phyloP scores from a whole-genome alignment of 2,113 vertebrate genomes.

The Poecilia latipinna region DNA sequence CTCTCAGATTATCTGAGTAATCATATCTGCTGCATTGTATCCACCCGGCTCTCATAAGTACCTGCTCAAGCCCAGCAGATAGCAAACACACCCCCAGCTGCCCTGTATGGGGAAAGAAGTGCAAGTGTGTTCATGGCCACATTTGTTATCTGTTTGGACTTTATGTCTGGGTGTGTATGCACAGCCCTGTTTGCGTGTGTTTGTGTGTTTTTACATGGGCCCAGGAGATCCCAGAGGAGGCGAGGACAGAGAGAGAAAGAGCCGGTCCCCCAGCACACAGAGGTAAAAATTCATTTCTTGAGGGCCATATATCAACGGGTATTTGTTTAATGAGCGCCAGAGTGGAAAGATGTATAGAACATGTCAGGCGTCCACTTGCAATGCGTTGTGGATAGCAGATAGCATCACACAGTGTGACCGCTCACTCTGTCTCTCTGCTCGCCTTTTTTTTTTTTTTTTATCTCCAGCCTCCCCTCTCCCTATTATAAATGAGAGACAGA shows the following conservation, averaged over 20 bases:
- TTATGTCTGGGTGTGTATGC: slow-evolving; percentile 16
- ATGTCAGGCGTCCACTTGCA: slow-evolving; percentile 91
- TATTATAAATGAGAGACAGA: slow-evolving; percentile 94
- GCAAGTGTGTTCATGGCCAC: slow-evolving; percentile 51
- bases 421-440: slow-evolving; percentile 89
- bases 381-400: slow-evolving; percentile 89
- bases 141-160: slow-evolving; percentile 66
- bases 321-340: slow-evolving; percentile 94
- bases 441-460: slow-evolving; percentile 85
- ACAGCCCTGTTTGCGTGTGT: slow-evolving; percentile 5
- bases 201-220: slow-evolving; percentile 58
- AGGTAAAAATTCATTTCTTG: slow-evolving; percentile 89
- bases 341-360: slow-evolving; percentile 94
- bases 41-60: slow-evolving; percentile 37
- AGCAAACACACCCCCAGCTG: slow-evolving; percentile 47
- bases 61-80: slow-evolving; percentile 43
- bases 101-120: slow-evolving; percentile 51
- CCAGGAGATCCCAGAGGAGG: slow-evolving; percentile 70
- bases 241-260: slow-evolving; percentile 50
- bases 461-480: slow-evolving; percentile 84
- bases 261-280: slow-evolving; percentile 67
- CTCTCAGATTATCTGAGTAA: slow-evolving; percentile 40
- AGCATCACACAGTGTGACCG: slow-evolving; percentile 90
- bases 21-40: slow-evolving; percentile 53
- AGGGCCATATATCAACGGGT: slow-evolving; percentile 86